Evolutionary conservation across 92 coral and sea anemone species (phyloP).

Genomic region (Porites lobata): DNA sequence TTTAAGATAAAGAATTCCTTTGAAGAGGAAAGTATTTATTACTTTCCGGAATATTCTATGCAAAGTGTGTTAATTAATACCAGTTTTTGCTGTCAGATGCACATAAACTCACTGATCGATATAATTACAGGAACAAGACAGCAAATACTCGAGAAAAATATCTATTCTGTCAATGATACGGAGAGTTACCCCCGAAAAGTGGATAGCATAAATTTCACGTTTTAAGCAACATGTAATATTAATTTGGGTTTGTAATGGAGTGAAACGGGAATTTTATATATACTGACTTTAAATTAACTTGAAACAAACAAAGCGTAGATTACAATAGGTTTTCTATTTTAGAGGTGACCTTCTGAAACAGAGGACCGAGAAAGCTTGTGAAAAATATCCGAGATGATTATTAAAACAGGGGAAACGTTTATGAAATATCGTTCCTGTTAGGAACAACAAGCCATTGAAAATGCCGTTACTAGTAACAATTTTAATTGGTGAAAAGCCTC

Average conservation of each 20-base stretch:
- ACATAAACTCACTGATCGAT: no score
- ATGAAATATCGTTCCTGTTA: background rate
- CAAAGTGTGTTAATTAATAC: no score
- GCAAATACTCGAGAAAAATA: background rate
- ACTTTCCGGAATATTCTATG: background rate
- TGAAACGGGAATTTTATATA: background rate
- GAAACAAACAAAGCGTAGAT: background rate
- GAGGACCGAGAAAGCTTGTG: background rate
- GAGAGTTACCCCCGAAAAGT: background rate
- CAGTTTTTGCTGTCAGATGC: no score
- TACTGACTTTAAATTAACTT: background rate
- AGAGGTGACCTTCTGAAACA: background rate
- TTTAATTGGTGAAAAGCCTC: background rate
- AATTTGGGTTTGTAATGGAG: background rate
- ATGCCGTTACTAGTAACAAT: constrained; percentile 1
- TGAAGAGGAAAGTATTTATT: background rate
- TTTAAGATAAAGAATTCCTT: background rate
- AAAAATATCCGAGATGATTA: no score
- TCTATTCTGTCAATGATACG: background rate
- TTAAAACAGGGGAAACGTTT: background rate
- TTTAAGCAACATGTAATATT: constrained; percentile 23
- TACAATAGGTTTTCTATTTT: background rate
- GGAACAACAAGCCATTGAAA: constrained; percentile 23
- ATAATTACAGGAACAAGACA: background rate
- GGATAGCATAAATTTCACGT: background rate